Evolutionary conservation across 2,888 invertebrate species (phyloP).

Genomic region (Conistra vaccinii): DNA sequence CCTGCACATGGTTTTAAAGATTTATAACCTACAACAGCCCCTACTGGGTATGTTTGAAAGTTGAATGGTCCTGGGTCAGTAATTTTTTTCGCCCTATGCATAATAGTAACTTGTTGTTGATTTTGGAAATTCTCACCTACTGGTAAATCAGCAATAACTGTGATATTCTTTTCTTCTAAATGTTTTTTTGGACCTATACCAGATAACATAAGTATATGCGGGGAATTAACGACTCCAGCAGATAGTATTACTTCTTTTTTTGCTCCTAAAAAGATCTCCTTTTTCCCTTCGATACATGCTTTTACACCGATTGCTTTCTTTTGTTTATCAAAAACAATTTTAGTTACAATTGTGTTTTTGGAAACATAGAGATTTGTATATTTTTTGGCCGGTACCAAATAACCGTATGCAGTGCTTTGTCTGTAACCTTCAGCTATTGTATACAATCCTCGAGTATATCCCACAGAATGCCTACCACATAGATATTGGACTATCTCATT

Average conservation of each 20-base stretch:
- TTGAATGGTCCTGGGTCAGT: conserved; percentile 6
- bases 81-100: conserved; percentile 9
- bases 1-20: conserved; percentile 25
- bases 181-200: conserved; percentile 81
- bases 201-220: conserved; percentile 83
- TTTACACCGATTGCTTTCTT: conserved; percentile 49
- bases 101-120: conserved; percentile 18
- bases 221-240: conserved; percentile 81
- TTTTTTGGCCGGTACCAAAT: conserved; percentile 34
- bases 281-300: conserved; percentile 18
- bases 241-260: conserved; percentile 81
- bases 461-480: conserved; percentile 31
- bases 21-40: conserved; percentile 12
- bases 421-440: conserved; percentile 38
- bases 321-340: conserved; percentile 46
- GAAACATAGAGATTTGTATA: conserved; percentile 41
- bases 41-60: conserved; percentile 12
- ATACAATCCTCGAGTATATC: conserved; percentile 20
- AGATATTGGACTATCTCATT: conserved; percentile 40
- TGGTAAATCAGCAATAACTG: conserved; percentile 74
- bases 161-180: conserved; percentile 71
- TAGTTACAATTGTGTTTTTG: conserved; percentile 33
- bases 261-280: conserved; percentile 42
- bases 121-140: conserved; percentile 77
- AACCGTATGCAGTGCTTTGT: conserved; percentile 50